A percentile compares a stretch with the other conserved stretches of the same genome.
Conservation (phyloP, 1,140 invertebrate species). For the Thereuonema tuberculata region DNA sequence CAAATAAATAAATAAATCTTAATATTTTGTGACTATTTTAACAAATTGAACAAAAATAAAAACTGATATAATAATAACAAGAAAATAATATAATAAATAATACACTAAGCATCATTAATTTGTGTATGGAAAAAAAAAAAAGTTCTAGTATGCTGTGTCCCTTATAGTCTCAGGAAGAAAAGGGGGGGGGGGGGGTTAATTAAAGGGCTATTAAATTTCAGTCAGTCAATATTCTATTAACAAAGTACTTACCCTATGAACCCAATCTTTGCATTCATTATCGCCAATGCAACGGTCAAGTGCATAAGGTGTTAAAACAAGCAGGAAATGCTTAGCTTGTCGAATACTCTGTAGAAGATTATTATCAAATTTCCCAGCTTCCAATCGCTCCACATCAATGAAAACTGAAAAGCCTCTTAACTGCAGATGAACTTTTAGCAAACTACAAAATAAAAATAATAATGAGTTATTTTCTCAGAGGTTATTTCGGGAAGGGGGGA, state of each 20-base stretch:
- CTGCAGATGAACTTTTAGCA: conserved; percentile 78
- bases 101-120: too few relatives aligned
- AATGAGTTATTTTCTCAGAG: not conserved
- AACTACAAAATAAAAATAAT: conserved; percentile 24
- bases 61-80: too few relatives aligned
- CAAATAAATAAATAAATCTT: too few relatives aligned
- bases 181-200: too few relatives aligned
- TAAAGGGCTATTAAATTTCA: too few relatives aligned
- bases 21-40: too few relatives aligned
- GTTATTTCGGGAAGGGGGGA: not conserved
- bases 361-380: conserved; percentile 98
- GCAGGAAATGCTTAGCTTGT: conserved; percentile 89
- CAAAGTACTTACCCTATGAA: conserved; percentile 68
- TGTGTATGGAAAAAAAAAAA: too few relatives aligned
- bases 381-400: conserved; percentile 85
- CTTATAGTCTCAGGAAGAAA: too few relatives aligned
- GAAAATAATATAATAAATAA: too few relatives aligned
- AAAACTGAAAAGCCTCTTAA: conserved; percentile 86
- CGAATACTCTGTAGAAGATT: conserved; percentile 91
- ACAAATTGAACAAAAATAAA: too few relatives aligned
- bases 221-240: too few relatives aligned
- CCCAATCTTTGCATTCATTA: conserved; percentile 93
- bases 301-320: conserved; percentile 88
- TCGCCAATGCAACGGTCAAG: conserved; percentile 87
- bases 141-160: too few relatives aligned